Conservation (phyloP, 2,113 vertebrate species). For the Mormyrus iriodes region DNA sequence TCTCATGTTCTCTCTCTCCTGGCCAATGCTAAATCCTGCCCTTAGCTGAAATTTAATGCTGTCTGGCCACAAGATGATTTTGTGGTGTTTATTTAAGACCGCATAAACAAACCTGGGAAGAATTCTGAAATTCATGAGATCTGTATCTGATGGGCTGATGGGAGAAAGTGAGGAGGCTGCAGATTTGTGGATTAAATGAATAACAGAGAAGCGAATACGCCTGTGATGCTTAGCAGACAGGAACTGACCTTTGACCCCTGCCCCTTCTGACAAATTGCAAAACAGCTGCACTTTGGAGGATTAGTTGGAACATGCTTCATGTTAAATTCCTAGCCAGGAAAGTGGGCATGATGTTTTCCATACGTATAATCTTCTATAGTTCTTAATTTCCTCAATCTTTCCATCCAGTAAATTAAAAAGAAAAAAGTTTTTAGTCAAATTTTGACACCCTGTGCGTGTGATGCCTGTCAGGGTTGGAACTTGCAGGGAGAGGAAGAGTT, state of each 20-base stretch:
- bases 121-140: background rate
- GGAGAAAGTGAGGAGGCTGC: background rate
- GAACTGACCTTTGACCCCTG: background rate
- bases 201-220: background rate
- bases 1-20: background rate
- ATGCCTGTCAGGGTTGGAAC: conserved; percentile 42
- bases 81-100: background rate
- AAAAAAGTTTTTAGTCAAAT: background rate
- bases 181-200: background rate
- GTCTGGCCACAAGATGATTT: background rate
- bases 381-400: background rate
- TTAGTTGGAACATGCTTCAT: background rate
- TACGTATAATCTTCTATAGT: background rate
- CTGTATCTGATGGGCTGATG: background rate
- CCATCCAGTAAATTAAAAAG: background rate
- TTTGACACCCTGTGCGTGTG: conserved; percentile 44
- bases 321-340: background rate
- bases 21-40: background rate
- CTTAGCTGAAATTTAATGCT: conserved; percentile 5
- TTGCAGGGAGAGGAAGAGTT: too few relatives aligned
- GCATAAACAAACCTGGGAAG: background rate
- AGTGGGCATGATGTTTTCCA: background rate
- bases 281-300: background rate
- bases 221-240: background rate
- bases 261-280: background rate